Evolutionary conservation across 1,140 invertebrate species (phyloP).

Genomic region (Sipha flava): DNA sequence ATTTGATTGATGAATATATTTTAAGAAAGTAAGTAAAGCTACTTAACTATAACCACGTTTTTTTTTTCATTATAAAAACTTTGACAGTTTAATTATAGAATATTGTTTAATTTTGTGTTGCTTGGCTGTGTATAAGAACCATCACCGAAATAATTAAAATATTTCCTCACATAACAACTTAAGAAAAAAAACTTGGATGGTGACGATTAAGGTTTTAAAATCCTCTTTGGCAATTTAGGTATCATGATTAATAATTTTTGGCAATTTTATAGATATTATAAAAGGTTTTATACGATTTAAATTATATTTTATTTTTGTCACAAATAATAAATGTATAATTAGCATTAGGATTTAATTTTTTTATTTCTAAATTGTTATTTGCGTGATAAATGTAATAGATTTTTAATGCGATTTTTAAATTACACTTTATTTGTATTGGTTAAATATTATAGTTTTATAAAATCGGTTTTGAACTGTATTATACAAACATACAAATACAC

Average conservation of each 20-base stretch:
- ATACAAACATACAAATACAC: no score
- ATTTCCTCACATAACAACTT: not conserved
- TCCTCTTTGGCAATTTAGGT: not conserved
- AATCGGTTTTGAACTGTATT: no score
- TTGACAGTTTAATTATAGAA: conserved; percentile 8
- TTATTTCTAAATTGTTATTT: no score
- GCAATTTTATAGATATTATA: not conserved
- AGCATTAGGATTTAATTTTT: no score
- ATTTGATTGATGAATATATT: not conserved
- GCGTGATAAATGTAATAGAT: no score
- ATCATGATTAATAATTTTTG: not conserved
- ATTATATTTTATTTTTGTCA: no score
- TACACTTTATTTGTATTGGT: no score
- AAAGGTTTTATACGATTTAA: not conserved
- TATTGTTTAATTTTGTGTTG: not conserved
- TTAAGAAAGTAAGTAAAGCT: not conserved
- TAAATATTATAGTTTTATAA: no score
- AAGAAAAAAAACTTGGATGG: not conserved
- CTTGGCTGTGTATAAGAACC: not conserved
- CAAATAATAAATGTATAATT: no score
- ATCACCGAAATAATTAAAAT: not conserved
- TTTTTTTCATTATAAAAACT: not conserved
- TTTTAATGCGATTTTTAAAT: no score
- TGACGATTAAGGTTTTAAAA: not conserved
- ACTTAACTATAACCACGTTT: not conserved